phyloP scores from a whole-genome alignment of 2,113 vertebrate species.

The Baryphthengus martii region DNA sequence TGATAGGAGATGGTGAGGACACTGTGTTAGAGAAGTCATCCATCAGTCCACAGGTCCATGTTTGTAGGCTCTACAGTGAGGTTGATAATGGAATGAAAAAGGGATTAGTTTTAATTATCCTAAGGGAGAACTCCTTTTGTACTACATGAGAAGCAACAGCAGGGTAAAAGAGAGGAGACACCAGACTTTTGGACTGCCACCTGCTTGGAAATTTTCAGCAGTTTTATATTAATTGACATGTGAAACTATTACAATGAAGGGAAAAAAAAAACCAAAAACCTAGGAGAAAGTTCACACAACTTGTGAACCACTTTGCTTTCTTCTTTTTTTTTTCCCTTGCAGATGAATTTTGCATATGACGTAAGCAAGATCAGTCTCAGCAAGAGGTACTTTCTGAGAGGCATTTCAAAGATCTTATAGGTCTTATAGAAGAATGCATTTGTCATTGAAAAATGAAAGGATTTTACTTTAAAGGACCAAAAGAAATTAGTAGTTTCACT shows the following conservation, averaged over 20 bases:
- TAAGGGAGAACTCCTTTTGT: not conserved
- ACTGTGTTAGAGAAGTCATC: not conserved
- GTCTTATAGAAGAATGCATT: not conserved
- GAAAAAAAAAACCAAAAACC: too few species aligned
- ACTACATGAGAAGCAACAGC: not conserved
- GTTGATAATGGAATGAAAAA: not conserved
- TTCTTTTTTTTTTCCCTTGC: not conserved
- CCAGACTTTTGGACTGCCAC: not conserved
- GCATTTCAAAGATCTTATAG: not conserved
- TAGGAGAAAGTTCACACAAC: not conserved
- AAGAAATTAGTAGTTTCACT: not conserved
- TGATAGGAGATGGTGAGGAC: not conserved
- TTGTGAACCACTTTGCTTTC: not conserved
- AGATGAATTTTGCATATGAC: not conserved
- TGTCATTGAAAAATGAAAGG: not conserved
- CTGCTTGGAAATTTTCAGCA: not conserved
- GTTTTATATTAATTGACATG: not conserved
- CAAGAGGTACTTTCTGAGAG: not conserved
- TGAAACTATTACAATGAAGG: not conserved
- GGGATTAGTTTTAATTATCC: not conserved
- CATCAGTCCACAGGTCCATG: not conserved
- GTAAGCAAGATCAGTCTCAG: not conserved
- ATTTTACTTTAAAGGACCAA: not conserved
- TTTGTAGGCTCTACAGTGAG: not conserved
- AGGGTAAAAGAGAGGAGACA: not conserved